Percentiles rank a stretch among this genome's conserved stretches.
Conservation (phyloP, 2,113 vertebrate species). For the Chiloscyllium plagiosum region DNA sequence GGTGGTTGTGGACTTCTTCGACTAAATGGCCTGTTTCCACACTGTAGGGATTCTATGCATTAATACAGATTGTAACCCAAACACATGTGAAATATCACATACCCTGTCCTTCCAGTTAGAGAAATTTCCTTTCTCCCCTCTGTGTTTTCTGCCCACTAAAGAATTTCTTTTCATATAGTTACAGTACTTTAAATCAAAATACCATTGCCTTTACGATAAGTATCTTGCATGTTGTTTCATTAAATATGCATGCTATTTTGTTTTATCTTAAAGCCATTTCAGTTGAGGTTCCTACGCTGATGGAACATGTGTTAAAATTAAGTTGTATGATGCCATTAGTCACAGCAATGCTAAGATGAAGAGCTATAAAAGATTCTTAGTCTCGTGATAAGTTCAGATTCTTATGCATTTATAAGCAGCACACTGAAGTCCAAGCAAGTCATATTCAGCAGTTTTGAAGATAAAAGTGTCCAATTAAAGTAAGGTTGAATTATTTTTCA, state of each 20-base stretch:
- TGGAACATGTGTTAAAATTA: not conserved
- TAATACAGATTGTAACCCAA: not conserved
- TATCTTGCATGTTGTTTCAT: not conserved
- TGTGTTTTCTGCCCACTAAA: not conserved
- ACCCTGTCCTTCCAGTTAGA: not conserved
- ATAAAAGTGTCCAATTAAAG: too few species aligned
- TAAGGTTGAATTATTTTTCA: too few species aligned
- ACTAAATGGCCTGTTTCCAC: too few species aligned
- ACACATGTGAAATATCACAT: not conserved
- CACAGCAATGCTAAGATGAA: not conserved
- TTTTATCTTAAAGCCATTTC: not conserved
- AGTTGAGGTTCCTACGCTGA: not conserved
- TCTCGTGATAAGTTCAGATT: not conserved
- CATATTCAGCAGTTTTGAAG: too few species aligned
- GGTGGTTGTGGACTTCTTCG: too few species aligned
- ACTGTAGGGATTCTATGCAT: too few species aligned
- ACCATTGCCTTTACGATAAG: not conserved
- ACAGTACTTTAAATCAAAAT: not conserved
- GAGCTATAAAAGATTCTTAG: not conserved
- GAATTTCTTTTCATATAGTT: not conserved
- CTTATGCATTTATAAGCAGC: not conserved
- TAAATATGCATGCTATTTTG: not conserved
- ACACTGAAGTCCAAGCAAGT: not conserved
- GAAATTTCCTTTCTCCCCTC: not conserved
- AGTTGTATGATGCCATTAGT: not conserved